A percentile compares a stretch with the other conserved stretches of the same genome.
These are phyloP conservation scores for Gobio gobio DNA, from an alignment of 2,113 vertebrate species.

Conservation along the genomic window DNA sequence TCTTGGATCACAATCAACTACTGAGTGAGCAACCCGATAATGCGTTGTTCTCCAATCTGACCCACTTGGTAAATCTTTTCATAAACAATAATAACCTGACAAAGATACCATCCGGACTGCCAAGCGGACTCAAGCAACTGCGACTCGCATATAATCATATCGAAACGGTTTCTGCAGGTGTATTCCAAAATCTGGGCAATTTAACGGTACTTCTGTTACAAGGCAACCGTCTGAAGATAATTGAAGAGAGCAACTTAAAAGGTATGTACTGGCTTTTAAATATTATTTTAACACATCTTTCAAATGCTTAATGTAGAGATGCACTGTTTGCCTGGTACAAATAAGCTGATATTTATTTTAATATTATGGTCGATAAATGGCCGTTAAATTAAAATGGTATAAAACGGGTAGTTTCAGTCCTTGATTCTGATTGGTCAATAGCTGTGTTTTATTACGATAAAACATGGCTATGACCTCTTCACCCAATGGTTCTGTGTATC, in stretches of 20 bases:
- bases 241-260: constrained; percentile 67
- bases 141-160: constrained; percentile 76
- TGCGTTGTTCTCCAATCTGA: constrained; percentile 66
- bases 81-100: constrained; percentile 75
- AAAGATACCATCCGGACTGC: constrained; percentile 68
- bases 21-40: constrained; percentile 60
- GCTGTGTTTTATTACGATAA: no score
- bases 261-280: constrained; percentile 54
- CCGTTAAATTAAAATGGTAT: no score
- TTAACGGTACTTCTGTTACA: constrained; percentile 77
- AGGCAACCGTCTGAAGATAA: constrained; percentile 72
- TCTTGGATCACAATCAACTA: constrained; percentile 77
- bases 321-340: not conserved
- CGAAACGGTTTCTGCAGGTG: constrained; percentile 62
- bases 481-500: no score
- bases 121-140: constrained; percentile 72
- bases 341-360: not conserved
- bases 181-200: constrained; percentile 68
- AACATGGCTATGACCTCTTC: no score
- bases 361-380: not conserved
- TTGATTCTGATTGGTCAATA: no score
- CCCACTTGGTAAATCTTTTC: constrained; percentile 71
- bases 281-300: not conserved
- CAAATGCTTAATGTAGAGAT: not conserved
- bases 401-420: no score